Conservation (phyloP, 2,888 invertebrate species). For the Agrotis ipsilon region DNA sequence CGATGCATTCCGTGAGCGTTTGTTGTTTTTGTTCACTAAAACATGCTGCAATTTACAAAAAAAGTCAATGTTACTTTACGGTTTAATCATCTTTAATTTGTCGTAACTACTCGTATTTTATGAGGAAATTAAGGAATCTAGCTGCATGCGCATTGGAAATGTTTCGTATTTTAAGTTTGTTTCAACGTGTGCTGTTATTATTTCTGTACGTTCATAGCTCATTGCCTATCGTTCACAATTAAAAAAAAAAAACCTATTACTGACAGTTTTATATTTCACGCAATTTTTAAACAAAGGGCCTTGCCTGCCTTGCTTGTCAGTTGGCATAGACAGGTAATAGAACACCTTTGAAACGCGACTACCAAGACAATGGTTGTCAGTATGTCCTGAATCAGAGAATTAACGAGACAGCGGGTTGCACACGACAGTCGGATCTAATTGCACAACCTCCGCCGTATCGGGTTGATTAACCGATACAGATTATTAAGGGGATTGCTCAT, state of each 20-base stretch:
- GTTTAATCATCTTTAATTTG: constrained; percentile 28
- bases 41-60: constrained; percentile 34
- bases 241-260: too few relatives aligned
- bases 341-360: constrained; percentile 29
- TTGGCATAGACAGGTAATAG: constrained; percentile 23
- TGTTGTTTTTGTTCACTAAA: constrained; percentile 32
- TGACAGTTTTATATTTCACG: not conserved
- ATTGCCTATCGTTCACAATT: too few relatives aligned
- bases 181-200: not conserved
- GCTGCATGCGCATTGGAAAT: constrained; percentile 10
- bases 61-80: constrained; percentile 26
- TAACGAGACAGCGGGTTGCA: constrained; percentile 59
- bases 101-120: constrained; percentile 27
- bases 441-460: constrained; percentile 80
- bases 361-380: constrained; percentile 47
- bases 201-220: not conserved
- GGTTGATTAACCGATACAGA: constrained; percentile 89
- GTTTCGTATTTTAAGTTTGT: not conserved
- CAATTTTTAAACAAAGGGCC: constrained; percentile 24
- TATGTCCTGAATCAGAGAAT: constrained; percentile 59
- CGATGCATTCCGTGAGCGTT: constrained; percentile 10
- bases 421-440: constrained; percentile 72
- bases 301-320: not conserved
- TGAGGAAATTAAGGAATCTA: constrained; percentile 6
- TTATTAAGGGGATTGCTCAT: constrained; percentile 87